Evolutionary conservation across 1,140 invertebrate genomes (phyloP), one percentile per base, ranked within the genome.

Genomic region (Caenorhabditis latens): DNA sequence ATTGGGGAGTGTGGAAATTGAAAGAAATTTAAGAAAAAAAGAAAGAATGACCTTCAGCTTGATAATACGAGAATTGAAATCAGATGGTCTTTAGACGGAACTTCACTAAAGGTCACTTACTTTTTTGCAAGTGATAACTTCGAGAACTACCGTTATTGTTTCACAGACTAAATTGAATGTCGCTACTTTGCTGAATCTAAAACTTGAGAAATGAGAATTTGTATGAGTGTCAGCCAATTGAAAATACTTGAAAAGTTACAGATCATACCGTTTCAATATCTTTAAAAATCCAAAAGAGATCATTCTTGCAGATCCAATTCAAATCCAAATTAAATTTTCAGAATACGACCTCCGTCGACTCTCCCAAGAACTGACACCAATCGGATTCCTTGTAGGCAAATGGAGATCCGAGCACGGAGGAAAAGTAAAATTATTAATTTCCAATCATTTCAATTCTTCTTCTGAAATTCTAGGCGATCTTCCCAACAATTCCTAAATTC

Each of bases 401-500:
- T 92, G 91, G 91, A 83, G 91, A 50, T 91, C 90, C 19, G 91
- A 92, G 55, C 91, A 92, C 63, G 91, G 89, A 65, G 91, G 91
- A 83, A 90, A 92, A 50, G 71, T 79, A 21, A 2, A 32, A 63
- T 32, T 3, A 11, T 53, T 19, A 8, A 11, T n/a, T 75, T 75
- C 46, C 9, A 42, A 9, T 24, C 88, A 71, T 46, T 75, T 0
- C 2, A 75, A 40, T 1, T 32, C 32, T 32, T 32, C 32, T 32
- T 46, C 42, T 21, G 19, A 19, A 48, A 50, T 50, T 79, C 40
- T 16, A 79, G 85, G 90, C 89, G 8, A 89, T 91, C 42, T 91
- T 91, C 82, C 91, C 91, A 7, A 93, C 91, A 24, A 92, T 92
- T 71, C 92, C 92, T 1, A 91, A 90, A 65, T 92, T 93, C 65